Evolutionary conservation across 2,888 invertebrate genomes (phyloP).

Genomic region (Sturmia bella): DNA sequence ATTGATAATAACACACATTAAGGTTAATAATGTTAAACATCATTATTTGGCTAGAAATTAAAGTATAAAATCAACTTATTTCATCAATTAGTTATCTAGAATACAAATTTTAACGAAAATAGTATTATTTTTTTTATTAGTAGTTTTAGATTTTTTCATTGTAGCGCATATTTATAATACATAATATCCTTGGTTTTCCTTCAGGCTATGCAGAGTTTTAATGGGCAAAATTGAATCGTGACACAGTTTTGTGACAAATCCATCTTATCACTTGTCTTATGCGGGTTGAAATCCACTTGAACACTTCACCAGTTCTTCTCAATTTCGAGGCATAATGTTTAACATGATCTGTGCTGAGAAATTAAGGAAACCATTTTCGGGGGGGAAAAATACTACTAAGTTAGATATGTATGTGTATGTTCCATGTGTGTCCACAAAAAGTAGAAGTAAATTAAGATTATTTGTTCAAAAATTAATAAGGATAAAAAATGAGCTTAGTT

Average conservation of each 20-base stretch:
- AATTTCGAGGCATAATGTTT: constrained; percentile 87
- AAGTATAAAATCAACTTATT: too few relatives aligned
- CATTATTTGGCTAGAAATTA: too few relatives aligned
- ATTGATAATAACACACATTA: not conserved
- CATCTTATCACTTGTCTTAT: constrained; percentile 80
- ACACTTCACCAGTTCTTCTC: constrained; percentile 86
- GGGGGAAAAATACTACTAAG: too few relatives aligned
- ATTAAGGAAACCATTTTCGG: constrained; percentile 81
- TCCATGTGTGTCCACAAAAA: too few relatives aligned
- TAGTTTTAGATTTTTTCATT: constrained; percentile 31
- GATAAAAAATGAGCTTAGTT: too few relatives aligned
- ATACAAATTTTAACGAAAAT: too few relatives aligned
- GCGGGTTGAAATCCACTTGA: constrained; percentile 84
- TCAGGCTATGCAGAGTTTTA: constrained; percentile 67
- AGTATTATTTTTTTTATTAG: constrained; percentile 5
- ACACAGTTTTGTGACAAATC: constrained; percentile 81
- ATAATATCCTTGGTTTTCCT: constrained; percentile 14
- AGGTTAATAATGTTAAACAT: too few relatives aligned
- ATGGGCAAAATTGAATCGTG: constrained; percentile 80
- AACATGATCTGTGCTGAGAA: constrained; percentile 86
- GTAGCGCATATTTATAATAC: not conserved
- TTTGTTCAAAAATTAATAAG: too few relatives aligned
- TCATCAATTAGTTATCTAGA: too few relatives aligned
- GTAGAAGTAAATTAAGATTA: too few relatives aligned
- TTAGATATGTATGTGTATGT: too few relatives aligned